Conservation (phyloP, 2,888 invertebrate species). For the Apeira syringaria region DNA sequence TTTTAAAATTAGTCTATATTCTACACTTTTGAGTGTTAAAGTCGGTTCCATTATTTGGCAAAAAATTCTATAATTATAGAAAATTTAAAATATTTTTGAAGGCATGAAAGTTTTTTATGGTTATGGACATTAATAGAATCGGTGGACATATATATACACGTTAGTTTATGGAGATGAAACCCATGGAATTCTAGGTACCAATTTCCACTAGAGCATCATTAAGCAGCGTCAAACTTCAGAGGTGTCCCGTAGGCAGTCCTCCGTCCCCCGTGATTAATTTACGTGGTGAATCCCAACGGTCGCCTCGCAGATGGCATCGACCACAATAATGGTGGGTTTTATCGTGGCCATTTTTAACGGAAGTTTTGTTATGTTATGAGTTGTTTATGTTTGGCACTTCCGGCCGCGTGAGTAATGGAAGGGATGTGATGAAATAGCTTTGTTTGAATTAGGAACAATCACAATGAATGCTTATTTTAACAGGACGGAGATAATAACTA, state of each 20-base stretch:
- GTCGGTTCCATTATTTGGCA: too few relatives aligned
- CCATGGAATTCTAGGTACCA: conserved; percentile 26
- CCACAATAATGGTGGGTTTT: conserved; percentile 21
- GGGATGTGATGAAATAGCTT: conserved; percentile 1
- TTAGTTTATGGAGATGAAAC: neutral
- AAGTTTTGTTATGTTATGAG: conserved; percentile 16
- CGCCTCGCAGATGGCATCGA: conserved; percentile 27
- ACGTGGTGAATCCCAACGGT: conserved; percentile 37
- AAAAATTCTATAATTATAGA: too few relatives aligned
- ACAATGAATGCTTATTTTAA: neutral
- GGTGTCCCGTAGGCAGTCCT: conserved; percentile 53
- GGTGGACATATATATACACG: too few relatives aligned
- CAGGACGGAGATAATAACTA: too few relatives aligned
- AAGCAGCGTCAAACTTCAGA: conserved; percentile 64
- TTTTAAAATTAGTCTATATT: too few relatives aligned
- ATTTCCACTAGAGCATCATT: conserved; percentile 60
- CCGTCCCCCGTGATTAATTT: conserved; percentile 67
- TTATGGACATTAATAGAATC: too few relatives aligned
- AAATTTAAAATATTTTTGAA: too few relatives aligned
- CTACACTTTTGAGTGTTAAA: too few relatives aligned
- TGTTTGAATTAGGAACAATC: conserved; percentile 6
- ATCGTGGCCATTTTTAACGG: conserved; percentile 20
- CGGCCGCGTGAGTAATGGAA: conserved; percentile 10
- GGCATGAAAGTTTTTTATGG: too few relatives aligned
- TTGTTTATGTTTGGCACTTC: conserved; percentile 21